Evolutionary conservation across 2,797 vertebrate species (phyloP).

Genomic region (Takifugu rubripes): DNA sequence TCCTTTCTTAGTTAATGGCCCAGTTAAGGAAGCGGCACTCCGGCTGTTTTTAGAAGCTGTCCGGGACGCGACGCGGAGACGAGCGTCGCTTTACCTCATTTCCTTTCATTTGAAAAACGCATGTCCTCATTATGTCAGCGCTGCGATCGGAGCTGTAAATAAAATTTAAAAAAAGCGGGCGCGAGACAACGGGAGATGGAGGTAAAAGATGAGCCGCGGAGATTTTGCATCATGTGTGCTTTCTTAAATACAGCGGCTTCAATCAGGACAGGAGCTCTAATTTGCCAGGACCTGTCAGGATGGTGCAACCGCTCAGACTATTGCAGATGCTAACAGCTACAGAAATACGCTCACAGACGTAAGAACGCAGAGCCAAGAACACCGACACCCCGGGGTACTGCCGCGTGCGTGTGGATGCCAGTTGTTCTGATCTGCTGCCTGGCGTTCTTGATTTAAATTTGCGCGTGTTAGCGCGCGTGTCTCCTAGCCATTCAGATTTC

Average conservation of each 20-base stretch:
- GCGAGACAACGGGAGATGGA: constrained; percentile 37
- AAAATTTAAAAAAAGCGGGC: constrained; percentile 45
- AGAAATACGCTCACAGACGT: constrained; percentile 23
- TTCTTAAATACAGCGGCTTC: constrained; percentile 53
- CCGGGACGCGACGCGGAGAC: constrained; percentile 51
- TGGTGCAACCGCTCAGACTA: constrained; percentile 40
- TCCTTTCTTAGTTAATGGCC: constrained; percentile 60
- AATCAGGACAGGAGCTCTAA: constrained; percentile 54
- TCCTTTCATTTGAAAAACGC: constrained; percentile 64
- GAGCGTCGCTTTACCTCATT: constrained; percentile 62
- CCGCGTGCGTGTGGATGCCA: constrained; percentile 18
- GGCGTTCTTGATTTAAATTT: constrained; percentile 49
- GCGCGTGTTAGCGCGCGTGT: constrained; percentile 49
- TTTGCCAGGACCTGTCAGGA: constrained; percentile 58
- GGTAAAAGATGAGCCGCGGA: constrained; percentile 35
- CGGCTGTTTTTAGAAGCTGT: constrained; percentile 55
- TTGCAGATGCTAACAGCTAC: constrained; percentile 4
- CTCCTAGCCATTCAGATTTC: constrained; percentile 54
- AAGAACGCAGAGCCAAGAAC: constrained; percentile 37
- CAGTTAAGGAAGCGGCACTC: constrained; percentile 48
- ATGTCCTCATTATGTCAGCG: constrained; percentile 70
- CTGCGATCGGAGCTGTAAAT: constrained; percentile 59
- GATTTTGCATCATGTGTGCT: constrained; percentile 34
- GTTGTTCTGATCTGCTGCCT: constrained; percentile 40
- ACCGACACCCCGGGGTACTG: constrained; percentile 43